Percentiles rank a stretch among this genome's conserved stretches.
These are phyloP conservation scores for Platichthys stellatus DNA, from an alignment of 2,113 vertebrate species.

Conservation along the genomic window DNA sequence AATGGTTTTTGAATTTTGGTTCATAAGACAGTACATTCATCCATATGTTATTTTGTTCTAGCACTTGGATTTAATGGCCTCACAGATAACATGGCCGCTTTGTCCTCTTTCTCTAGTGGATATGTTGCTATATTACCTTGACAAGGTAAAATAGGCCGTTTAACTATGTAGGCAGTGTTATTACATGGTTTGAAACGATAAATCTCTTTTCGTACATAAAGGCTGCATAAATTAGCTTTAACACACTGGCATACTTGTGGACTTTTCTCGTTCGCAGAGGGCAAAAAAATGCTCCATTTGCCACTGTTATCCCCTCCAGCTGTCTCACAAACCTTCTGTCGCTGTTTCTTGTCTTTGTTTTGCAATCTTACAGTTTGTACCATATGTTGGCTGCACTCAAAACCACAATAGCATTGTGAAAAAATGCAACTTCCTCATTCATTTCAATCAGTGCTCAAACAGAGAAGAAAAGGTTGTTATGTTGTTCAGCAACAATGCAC, in stretches of 20 bases:
- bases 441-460: background rate
- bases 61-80: too few species aligned
- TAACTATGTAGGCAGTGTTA: too few species aligned
- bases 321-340: conserved; percentile 1
- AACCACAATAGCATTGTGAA: conserved; percentile 3
- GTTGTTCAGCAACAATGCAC: background rate
- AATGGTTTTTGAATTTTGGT: too few species aligned
- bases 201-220: too few species aligned
- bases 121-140: too few species aligned
- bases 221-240: conserved; percentile 6
- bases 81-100: too few species aligned
- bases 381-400: background rate
- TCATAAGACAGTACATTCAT: background rate
- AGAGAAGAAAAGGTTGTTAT: background rate
- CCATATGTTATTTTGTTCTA: background rate
- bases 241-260: background rate
- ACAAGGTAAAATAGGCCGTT: too few species aligned
- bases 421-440: background rate
- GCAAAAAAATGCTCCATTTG: background rate
- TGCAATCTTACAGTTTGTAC: background rate
- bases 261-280: conserved; percentile 16
- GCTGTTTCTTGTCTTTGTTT: conserved; percentile 33
- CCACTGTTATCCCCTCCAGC: background rate
- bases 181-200: too few species aligned
- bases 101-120: too few species aligned